Evolutionary conservation across 2,888 invertebrate genomes (phyloP).

Genomic region (Acleris laterana): DNA sequence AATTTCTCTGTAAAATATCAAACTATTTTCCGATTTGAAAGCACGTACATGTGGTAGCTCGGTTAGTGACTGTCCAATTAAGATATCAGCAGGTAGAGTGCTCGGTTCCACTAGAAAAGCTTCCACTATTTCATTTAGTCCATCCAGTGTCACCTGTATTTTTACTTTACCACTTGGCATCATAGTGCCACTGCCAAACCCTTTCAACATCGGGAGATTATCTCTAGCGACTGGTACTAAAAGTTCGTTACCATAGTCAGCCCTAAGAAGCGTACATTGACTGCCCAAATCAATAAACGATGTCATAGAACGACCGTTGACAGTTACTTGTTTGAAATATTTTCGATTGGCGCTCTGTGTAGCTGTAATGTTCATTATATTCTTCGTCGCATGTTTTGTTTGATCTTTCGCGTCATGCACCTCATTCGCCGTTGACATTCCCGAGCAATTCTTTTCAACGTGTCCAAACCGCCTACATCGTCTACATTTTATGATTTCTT

Average conservation of each 20-base stretch:
- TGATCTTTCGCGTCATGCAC: too few relatives aligned
- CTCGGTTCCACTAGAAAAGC: background rate
- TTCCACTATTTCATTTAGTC: background rate
- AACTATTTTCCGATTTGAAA: too few relatives aligned
- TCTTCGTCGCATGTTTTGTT: background rate
- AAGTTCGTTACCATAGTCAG: background rate
- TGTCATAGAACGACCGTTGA: background rate
- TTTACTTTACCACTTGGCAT: background rate
- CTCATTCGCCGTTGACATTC: too few relatives aligned
- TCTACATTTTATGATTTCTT: slow-evolving; percentile 11
- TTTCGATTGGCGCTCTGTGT: background rate
- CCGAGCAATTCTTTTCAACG: too few relatives aligned
- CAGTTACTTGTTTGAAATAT: background rate
- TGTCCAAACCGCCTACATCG: background rate
- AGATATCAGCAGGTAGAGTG: background rate
- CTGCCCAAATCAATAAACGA: background rate
- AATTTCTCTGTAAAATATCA: too few relatives aligned
- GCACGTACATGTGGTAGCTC: background rate
- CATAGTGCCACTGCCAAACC: background rate
- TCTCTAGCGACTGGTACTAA: background rate
- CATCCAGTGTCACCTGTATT: background rate
- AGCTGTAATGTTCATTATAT: slow-evolving; percentile 8
- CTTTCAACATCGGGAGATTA: background rate
- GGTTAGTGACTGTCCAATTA: background rate
- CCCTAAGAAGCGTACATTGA: background rate